A percentile compares a stretch with the other conserved stretches of the same genome.
These are phyloP conservation scores for Ctenoplectra terminalis DNA, from an alignment of 1,140 invertebrate species.

Conservation along the genomic window DNA sequence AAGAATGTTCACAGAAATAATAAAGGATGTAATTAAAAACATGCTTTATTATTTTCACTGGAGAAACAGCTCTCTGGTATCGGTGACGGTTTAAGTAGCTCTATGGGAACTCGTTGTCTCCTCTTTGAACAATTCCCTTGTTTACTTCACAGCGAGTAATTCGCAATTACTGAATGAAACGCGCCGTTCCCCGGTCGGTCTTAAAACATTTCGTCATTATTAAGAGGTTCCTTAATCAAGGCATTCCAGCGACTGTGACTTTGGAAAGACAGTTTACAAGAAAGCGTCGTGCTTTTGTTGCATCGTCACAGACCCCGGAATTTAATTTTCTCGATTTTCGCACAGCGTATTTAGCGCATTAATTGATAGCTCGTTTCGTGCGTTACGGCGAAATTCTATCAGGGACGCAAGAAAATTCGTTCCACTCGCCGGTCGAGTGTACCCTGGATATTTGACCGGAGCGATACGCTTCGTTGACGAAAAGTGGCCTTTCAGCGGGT, in stretches of 20 bases:
- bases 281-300: neutral
- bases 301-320: no score
- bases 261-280: neutral
- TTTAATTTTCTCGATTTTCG: conserved; percentile 17
- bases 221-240: conserved; percentile 25
- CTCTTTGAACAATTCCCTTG: neutral
- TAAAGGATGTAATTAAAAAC: neutral
- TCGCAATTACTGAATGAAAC: neutral
- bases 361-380: conserved; percentile 9
- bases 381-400: neutral
- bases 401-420: neutral
- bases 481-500: neutral
- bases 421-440: neutral
- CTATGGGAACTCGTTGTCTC: neutral
- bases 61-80: no score
- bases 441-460: neutral
- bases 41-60: neutral
- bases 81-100: neutral
- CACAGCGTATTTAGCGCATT: neutral
- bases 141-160: neutral
- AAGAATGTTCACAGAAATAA: neutral
- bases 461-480: neutral
- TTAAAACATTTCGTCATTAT: conserved; percentile 4
- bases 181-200: neutral
- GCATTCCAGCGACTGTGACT: neutral